phyloP scores from a whole-genome alignment of 2,797 vertebrate genomes.

The Podarcis siculus region DNA sequence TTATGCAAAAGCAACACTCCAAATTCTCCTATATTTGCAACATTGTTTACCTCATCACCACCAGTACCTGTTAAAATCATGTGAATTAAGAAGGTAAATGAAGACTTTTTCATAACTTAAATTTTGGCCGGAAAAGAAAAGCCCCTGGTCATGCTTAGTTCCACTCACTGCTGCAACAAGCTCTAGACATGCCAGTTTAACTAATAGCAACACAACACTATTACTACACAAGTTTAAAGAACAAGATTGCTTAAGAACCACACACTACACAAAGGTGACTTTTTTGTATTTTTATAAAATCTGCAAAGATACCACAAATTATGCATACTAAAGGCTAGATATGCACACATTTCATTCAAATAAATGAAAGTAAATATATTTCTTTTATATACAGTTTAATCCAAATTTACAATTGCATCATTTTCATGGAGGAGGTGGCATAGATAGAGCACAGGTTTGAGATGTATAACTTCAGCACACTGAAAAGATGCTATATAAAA shows the following conservation, averaged over 20 bases:
- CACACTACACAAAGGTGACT: constrained; percentile 15
- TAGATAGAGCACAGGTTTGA: constrained; percentile 62
- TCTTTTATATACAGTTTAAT: constrained; percentile 77
- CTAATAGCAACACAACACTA: not conserved
- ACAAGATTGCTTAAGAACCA: constrained; percentile 9
- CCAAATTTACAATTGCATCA: constrained; percentile 74
- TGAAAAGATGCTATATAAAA: constrained; percentile 46
- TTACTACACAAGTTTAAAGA: not conserved
- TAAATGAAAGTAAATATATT: constrained; percentile 69
- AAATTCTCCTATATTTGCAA: not conserved
- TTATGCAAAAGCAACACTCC: not conserved
- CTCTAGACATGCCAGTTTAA: not conserved
- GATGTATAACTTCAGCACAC: constrained; percentile 52
- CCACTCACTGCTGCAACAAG: not conserved
- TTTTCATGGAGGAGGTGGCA: constrained; percentile 67
- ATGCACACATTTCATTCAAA: constrained; percentile 76
- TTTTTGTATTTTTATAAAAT: constrained; percentile 86
- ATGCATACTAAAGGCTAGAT: constrained; percentile 75
- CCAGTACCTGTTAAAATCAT: not conserved
- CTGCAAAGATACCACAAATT: constrained; percentile 75
- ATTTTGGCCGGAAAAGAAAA: not conserved
- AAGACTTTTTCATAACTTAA: not conserved
- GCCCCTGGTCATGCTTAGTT: not conserved
- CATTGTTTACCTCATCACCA: not conserved
- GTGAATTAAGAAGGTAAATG: not conserved